These are phyloP conservation scores for Ephestia elutella DNA, from an alignment of 1,140 invertebrate species.

Conservation along the genomic window DNA sequence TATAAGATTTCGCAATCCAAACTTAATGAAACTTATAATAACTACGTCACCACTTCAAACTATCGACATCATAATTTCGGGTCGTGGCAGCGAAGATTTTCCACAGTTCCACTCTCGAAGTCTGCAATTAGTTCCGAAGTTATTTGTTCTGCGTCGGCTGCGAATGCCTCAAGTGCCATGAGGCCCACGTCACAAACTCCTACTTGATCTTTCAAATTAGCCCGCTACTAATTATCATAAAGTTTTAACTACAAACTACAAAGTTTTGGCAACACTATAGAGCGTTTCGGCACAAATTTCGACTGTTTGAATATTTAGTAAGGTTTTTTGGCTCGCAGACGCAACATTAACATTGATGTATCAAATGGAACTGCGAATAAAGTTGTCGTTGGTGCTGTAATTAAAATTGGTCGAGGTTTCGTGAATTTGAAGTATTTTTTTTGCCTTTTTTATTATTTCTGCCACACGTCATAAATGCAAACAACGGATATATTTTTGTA, in stretches of 20 bases:
- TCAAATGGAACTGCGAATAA: constrained; percentile 14
- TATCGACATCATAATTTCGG: background rate
- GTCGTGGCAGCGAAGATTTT: background rate
- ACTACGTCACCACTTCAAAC: background rate
- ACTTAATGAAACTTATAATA: background rate
- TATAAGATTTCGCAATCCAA: background rate
- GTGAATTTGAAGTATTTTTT: no score
- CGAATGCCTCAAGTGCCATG: constrained; percentile 2
- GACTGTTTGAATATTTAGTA: constrained; percentile 30
- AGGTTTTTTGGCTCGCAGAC: constrained; percentile 31
- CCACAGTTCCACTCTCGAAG: constrained; percentile 8
- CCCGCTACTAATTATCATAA: constrained; percentile 47
- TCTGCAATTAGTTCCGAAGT: constrained; percentile 11
- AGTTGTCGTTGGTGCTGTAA: constrained; percentile 8
- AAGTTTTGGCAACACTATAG: constrained; percentile 50
- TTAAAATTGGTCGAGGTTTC: constrained; percentile 7
- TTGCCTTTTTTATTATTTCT: no score
- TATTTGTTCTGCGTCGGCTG: constrained; percentile 13
- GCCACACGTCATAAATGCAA: no score
- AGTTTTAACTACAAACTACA: constrained; percentile 38
- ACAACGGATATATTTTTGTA: no score
- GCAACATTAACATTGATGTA: constrained; percentile 30
- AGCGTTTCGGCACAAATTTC: constrained; percentile 35
- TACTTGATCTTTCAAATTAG: constrained; percentile 42
- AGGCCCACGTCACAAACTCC: constrained; percentile 21